phyloP scores from a whole-genome alignment of 2,113 vertebrate genomes.

The Gallinago undulata region DNA sequence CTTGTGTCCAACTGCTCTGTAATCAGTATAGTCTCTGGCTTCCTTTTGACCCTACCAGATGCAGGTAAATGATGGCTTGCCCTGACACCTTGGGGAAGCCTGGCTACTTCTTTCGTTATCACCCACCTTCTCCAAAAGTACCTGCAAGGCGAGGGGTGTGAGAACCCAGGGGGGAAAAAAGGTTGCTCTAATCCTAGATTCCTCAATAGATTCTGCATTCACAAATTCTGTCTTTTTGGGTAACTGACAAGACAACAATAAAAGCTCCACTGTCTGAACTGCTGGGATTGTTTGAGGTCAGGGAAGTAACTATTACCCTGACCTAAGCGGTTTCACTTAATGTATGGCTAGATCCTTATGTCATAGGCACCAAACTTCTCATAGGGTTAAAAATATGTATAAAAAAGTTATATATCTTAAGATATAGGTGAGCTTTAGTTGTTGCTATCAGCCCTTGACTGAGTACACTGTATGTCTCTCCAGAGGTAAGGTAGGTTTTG shows the following conservation, averaged over 20 bases:
- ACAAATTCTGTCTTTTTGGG: not conserved
- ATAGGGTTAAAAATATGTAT: rapidly evolving
- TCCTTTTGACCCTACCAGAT: not conserved
- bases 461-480: too few relatives aligned
- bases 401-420: not conserved
- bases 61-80: not conserved
- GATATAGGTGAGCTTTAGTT: not conserved
- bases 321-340: not conserved
- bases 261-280: not conserved
- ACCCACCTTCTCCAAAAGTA: not conserved
- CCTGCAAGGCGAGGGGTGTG: not conserved
- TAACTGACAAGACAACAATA: not conserved
- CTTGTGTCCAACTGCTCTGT: not conserved
- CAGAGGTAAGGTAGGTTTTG: not conserved
- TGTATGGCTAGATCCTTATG: not conserved
- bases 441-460: not conserved
- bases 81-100: not conserved
- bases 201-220: not conserved
- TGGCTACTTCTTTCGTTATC: not conserved
- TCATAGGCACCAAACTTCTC: not conserved
- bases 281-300: not conserved
- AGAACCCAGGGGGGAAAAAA: not conserved
- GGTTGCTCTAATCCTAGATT: not conserved
- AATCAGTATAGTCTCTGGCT: not conserved
- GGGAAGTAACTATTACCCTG: not conserved